These are phyloP conservation scores for Tenrec ecaudatus DNA, from an alignment of 2,113 vertebrate genomes.

Conservation along the genomic window DNA sequence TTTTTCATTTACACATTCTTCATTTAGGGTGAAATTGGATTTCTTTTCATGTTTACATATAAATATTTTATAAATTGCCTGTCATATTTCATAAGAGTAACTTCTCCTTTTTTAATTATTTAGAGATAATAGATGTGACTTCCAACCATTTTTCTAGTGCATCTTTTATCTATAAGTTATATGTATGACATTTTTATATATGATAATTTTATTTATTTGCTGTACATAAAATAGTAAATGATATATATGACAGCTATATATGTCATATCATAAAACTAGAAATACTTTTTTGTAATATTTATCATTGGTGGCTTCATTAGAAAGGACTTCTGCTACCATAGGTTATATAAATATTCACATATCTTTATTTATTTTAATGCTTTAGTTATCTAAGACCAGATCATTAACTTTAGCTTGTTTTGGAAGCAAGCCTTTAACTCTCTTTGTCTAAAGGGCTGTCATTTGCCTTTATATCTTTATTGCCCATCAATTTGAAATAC, in stretches of 20 bases:
- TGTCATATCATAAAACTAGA: neutral
- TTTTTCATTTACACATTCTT: constrained; percentile 18
- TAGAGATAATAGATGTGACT: neutral
- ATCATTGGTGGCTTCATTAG: neutral
- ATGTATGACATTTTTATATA: neutral
- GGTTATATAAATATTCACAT: neutral
- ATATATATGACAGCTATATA: neutral
- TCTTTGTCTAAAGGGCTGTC: neutral
- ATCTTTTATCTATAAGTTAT: constrained; percentile 25
- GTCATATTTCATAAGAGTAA: neutral
- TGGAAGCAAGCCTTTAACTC: neutral
- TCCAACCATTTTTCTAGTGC: neutral
- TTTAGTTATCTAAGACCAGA: neutral
- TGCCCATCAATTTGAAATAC: neutral
- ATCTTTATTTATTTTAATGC: neutral
- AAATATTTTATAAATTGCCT: constrained; percentile 7
- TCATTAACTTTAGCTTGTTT: neutral
- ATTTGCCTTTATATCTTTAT: neutral
- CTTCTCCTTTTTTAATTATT: constrained; percentile 25
- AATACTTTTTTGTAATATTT: constrained; percentile 28
- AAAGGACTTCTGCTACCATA: neutral
- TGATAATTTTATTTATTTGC: neutral
- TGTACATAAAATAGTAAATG: neutral
- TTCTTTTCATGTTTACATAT: constrained; percentile 1
- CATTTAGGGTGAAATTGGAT: neutral